Base-by-base conservation (phyloP, 2,888 invertebrate genomes). In the Pristionchus exspectatus region DNA sequence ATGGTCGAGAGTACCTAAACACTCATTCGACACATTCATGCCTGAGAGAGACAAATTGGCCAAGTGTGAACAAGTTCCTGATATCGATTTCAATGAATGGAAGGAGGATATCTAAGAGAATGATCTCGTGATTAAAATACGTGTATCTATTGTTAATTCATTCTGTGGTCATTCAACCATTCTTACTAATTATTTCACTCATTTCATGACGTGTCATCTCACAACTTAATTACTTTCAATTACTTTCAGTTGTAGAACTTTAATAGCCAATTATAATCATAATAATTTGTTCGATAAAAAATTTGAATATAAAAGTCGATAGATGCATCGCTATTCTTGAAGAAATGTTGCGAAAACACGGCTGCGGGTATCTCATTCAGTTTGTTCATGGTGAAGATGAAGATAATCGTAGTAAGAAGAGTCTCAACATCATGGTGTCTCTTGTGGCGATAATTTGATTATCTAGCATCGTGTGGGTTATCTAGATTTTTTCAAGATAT, bases 1-100 rank as follows among this genome's bases (percentile, higher is more conserved):
- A n/a, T 90, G 89, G 91, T 92, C 63, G 84, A 90, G 56, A 87
- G 94, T 95, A 5, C 94, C 95, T 1, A 72, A 91, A 16, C 92
- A 92, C 77, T 94, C 94, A 1, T 95, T 95, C 91, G 90, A 90
- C 24, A 92, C 92, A 1, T 92, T 93, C 90, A 92, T 63, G 83
- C 81, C 83, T 7, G 89, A 89, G 18, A 81, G 83, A 18, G 89
- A 89, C 54, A 83, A 89, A 50, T n/a, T 83, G 72, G 27, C 83
- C 86, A 91, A 91, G 89, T 92, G 92, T 87, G 92, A 92, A 33
- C 91, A 92, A 50, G 91, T 92, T 18, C 88, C 90, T 24, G 92
- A 92, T 83, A 90, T 92, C 24, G 92, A 92, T 87, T 92, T 90
- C 85, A 91, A 90, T 63, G 92, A 90, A 24, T 92, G 92, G 92